Base-by-base conservation (phyloP, 1,140 invertebrate species). In the Paraescarpia echinospica region DNA sequence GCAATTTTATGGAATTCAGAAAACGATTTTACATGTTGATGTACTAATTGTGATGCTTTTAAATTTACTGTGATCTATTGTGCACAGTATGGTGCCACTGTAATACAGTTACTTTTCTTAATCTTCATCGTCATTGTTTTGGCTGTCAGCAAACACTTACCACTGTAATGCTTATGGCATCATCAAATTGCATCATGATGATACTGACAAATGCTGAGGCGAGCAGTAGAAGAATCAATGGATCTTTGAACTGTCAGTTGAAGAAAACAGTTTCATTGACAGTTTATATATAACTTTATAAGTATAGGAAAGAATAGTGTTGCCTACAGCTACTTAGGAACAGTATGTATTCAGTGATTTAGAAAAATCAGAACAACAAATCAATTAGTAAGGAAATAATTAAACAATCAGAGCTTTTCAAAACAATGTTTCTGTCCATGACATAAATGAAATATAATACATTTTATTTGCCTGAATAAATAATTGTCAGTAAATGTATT, bases 81-180 rank as follows among this genome's bases (percentile, higher is more conserved):
- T 12, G 12, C 41, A 41, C 41, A 41, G 12, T 12, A n/a, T n/a
- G n/a, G n/a, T 41, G 41, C 12, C 4, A 41, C 4, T 41, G 41
- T 6, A 41, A 41, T 41, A 41, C 41, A 41, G 12, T 41, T 41
- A 41, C 41, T 6, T 41, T 4, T 41, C 12, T 41, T 41, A 41
- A 41, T 41, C 12, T 6, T 41, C 4, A 41, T 41, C 41, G 12
- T 41, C 41, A 41, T 6, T 41, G 89, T 90, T 18, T 90, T 33
- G 27, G 33, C 5, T 14, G 14, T 35, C 33, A 33, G 33, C 14
- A 34, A 89, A 91, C 97, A 97, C 98, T 98, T 96, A 98, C 98
- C 95, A 99, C 98, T 91, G 99, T 99, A 96, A 99, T 99, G 96
- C 98, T 99, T 94, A 99, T 97, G 14, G 99, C 99, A 97, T 99